phyloP scores from a whole-genome alignment of 2,797 vertebrate genomes.

The Rhincodon typus region DNA sequence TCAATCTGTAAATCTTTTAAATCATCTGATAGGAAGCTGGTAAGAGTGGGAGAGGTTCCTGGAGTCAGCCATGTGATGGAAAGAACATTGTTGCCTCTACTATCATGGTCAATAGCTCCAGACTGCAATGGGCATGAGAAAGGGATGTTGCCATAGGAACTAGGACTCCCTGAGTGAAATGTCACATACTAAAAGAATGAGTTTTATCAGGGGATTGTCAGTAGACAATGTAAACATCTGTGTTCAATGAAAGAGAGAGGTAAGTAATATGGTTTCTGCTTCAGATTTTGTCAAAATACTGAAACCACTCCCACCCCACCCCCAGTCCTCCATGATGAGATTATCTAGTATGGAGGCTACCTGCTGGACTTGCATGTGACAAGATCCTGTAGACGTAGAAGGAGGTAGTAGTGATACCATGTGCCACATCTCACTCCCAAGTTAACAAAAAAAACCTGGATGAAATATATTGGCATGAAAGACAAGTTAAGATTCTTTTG shows the following conservation, averaged over 20 bases:
- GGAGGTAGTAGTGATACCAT: not conserved
- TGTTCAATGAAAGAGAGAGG: not conserved
- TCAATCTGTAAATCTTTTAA: no score
- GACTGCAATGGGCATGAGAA: no score
- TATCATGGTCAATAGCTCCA: no score
- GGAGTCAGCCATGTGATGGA: no score
- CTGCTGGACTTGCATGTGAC: not conserved
- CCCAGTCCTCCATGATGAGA: no score
- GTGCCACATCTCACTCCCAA: not conserved
- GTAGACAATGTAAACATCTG: not conserved
- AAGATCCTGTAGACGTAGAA: not conserved
- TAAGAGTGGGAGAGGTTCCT: no score
- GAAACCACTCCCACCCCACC: not conserved
- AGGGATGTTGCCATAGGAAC: no score
- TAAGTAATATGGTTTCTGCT: not conserved
- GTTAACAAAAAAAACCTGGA: not conserved
- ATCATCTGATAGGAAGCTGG: no score
- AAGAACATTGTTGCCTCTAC: no score
- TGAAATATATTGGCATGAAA: not conserved
- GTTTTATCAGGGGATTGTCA: not conserved
- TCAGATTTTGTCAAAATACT: not conserved
- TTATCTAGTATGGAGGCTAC: no score
- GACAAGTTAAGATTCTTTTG: not conserved
- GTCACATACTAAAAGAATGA: no score
- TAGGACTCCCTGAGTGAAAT: no score